Conservation (phyloP, 2,797 vertebrate species). For the Tokudaia tokunoshimensis region DNA sequence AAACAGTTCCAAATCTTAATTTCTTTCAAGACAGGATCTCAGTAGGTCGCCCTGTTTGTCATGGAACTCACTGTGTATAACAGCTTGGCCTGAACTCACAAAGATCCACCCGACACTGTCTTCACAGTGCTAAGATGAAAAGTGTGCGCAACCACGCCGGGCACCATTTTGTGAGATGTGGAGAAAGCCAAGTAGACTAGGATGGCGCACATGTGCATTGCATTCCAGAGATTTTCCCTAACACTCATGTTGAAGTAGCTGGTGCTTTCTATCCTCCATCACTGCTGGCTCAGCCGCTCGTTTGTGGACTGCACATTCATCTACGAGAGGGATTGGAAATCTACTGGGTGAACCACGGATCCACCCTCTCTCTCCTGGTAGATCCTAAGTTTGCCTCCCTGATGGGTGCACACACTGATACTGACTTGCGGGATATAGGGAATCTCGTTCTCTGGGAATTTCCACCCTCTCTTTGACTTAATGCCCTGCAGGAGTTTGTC, state of each 20-base stretch:
- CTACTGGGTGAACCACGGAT: neutral
- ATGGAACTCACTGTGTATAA: neutral
- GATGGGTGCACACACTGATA: neutral
- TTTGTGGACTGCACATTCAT: neutral
- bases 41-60: neutral
- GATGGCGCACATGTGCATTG: no score
- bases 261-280: no score
- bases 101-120: neutral
- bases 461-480: slow-evolving; percentile 20
- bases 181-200: neutral
- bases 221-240: neutral
- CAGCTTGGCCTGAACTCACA: neutral
- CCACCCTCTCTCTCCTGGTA: neutral
- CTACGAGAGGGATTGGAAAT: neutral
- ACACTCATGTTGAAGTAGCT: neutral
- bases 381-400: neutral
- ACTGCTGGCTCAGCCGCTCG: neutral
- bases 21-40: neutral
- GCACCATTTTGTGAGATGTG: neutral
- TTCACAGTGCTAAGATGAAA: neutral
- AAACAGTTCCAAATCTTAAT: neutral
- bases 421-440: neutral
- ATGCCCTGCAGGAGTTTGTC: neutral
- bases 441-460: slow-evolving; percentile 22
- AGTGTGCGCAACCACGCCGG: neutral